phyloP scores from a whole-genome alignment of 1,140 invertebrate genomes.

The Aphaenogaster ashmeadi region DNA sequence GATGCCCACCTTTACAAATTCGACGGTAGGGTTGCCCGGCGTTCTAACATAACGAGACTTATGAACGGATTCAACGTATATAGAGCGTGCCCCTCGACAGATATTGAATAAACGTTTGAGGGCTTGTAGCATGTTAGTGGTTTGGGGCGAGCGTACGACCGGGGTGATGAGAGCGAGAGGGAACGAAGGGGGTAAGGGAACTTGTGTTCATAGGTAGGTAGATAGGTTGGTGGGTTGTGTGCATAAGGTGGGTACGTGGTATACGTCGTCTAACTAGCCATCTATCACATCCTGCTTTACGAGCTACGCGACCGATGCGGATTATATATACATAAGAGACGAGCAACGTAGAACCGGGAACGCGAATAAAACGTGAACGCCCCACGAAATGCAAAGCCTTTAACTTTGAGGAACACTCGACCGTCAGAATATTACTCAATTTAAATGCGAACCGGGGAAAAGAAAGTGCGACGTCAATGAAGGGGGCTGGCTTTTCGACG shows the following conservation, averaged over 20 bases:
- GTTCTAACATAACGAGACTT: slow-evolving; percentile 68
- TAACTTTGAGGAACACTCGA: slow-evolving; percentile 67
- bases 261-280: slow-evolving; percentile 66
- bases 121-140: slow-evolving; percentile 75
- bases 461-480: slow-evolving; percentile 53
- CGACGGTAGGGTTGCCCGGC: slow-evolving; percentile 59
- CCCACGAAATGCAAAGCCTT: slow-evolving; percentile 70
- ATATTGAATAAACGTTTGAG: slow-evolving; percentile 79
- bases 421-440: slow-evolving; percentile 71
- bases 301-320: slow-evolving; percentile 28
- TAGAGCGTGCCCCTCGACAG: slow-evolving; percentile 70
- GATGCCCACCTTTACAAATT: slow-evolving; percentile 69
- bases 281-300: slow-evolving; percentile 69
- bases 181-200: slow-evolving; percentile 17
- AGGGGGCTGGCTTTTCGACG: background rate
- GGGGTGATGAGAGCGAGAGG: slow-evolving; percentile 35
- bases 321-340: slow-evolving; percentile 52
- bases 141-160: slow-evolving; percentile 61
- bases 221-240: slow-evolving; percentile 58
- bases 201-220: slow-evolving; percentile 59
- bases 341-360: background rate
- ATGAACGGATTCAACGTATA: slow-evolving; percentile 61
- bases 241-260: slow-evolving; percentile 61
- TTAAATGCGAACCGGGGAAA: slow-evolving; percentile 70
- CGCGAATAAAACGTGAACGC: slow-evolving; percentile 65